A percentile compares a stretch with the other conserved stretches of the same genome.
Evolutionary conservation across 2,888 invertebrate genomes (phyloP).

Genomic region (Ophion ellenae): DNA sequence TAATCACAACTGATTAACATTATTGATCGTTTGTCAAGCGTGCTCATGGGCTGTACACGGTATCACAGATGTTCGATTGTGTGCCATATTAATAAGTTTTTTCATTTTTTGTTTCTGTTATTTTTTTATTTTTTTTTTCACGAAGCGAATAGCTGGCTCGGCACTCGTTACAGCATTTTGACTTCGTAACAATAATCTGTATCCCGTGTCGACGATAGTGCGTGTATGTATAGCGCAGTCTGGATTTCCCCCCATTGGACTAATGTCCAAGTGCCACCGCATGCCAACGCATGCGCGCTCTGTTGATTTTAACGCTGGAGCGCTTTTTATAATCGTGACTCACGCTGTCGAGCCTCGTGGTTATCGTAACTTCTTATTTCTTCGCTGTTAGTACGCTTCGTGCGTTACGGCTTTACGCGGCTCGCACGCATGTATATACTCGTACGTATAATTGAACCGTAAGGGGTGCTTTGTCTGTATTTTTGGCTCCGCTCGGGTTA

Average conservation of each 20-base stretch:
- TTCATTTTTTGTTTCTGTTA: constrained; percentile 20
- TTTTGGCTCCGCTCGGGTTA: no score
- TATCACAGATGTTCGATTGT: background rate
- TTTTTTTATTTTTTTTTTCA: no score
- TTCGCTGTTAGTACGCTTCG: constrained; percentile 31
- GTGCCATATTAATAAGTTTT: constrained; percentile 36
- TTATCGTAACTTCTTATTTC: constrained; percentile 60
- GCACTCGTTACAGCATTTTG: constrained; percentile 31
- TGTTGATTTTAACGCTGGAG: constrained; percentile 61
- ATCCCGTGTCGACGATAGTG: constrained; percentile 24
- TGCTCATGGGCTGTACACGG: background rate
- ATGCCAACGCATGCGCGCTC: constrained; percentile 49
- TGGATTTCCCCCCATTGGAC: constrained; percentile 10
- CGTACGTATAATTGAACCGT: no score
- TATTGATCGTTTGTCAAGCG: no score
- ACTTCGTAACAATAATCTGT: constrained; percentile 31
- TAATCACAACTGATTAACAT: no score
- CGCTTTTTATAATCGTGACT: constrained; percentile 70
- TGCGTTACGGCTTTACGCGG: constrained; percentile 1
- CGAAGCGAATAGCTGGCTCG: constrained; percentile 11
- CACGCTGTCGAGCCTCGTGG: constrained; percentile 57
- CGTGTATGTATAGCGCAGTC: constrained; percentile 3
- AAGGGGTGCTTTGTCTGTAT: no score
- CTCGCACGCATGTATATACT: constrained; percentile 8
- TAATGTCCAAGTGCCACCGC: constrained; percentile 26